A percentile compares a stretch with the other conserved stretches of the same genome.
Conservation (phyloP, 2,113 vertebrate genomes). For the Hemiprocne comata region DNA sequence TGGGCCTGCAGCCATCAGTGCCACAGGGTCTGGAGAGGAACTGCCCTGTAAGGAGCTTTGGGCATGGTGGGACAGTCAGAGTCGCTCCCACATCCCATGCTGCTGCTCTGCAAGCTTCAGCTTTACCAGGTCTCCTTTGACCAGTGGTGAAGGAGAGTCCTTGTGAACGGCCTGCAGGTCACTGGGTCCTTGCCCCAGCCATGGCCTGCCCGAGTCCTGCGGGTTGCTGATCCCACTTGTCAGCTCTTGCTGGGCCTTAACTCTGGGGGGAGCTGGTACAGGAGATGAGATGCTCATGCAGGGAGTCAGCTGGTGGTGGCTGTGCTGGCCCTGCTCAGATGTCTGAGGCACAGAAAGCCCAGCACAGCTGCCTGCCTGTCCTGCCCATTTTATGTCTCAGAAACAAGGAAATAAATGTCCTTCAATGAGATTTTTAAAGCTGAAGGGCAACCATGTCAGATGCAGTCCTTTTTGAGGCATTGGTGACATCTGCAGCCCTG, state of each 20-base stretch:
- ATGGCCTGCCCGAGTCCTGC: too few relatives aligned
- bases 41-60: rapidly evolving
- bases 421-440: background rate
- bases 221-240: background rate
- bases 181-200: background rate
- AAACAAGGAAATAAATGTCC: background rate
- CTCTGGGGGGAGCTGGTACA: background rate
- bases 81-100: background rate
- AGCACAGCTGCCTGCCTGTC: background rate
- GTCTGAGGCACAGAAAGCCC: background rate
- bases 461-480: background rate
- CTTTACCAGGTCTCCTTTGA: background rate
- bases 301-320: background rate
- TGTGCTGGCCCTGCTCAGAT: background rate
- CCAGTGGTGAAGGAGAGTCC: background rate
- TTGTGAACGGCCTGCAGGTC: background rate
- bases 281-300: background rate
- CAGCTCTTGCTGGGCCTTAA: background rate
- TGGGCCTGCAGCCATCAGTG: background rate
- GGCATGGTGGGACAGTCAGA: rapidly evolving
- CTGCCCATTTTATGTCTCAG: background rate
- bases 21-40: background rate
- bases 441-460: background rate
- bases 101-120: background rate
- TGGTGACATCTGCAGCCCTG: background rate